Evolutionary conservation across 2,113 vertebrate species (phyloP).

Genomic region (Madoqua kirkii): DNA sequence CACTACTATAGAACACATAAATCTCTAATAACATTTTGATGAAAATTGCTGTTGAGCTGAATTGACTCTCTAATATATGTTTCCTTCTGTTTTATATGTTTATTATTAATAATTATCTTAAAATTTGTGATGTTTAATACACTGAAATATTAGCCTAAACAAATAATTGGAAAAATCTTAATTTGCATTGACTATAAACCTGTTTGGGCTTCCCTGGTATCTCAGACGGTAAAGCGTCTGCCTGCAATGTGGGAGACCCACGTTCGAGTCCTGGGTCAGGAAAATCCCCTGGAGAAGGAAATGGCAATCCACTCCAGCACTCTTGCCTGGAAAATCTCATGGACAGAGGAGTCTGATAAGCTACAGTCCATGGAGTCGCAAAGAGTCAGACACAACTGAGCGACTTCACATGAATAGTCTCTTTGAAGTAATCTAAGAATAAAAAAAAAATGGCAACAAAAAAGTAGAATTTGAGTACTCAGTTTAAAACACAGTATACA

Average conservation of each 20-base stretch:
- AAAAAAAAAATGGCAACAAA: neutral
- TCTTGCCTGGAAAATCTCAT: too few relatives aligned
- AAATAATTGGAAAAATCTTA: neutral
- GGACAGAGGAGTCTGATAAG: too few relatives aligned
- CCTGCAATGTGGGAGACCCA: too few relatives aligned
- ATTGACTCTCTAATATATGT: neutral
- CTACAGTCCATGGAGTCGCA: too few relatives aligned
- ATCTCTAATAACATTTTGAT: neutral
- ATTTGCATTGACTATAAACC: neutral
- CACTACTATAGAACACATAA: neutral
- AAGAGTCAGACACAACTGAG: too few relatives aligned
- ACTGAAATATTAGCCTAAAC: neutral
- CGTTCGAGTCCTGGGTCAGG: fast-evolving
- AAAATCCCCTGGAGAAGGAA: too few relatives aligned
- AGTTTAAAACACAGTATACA: neutral
- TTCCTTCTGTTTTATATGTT: neutral
- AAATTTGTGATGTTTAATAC: neutral
- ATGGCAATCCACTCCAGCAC: too few relatives aligned
- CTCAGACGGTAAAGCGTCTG: too few relatives aligned
- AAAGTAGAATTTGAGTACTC: neutral
- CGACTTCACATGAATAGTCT: too few relatives aligned
- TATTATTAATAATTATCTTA: neutral
- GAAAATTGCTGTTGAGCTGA: neutral
- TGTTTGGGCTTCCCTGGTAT: too few relatives aligned
- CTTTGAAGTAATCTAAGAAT: neutral